These are phyloP conservation scores for Dryobota labecula DNA, from an alignment of 2,888 invertebrate genomes.

Conservation along the genomic window DNA sequence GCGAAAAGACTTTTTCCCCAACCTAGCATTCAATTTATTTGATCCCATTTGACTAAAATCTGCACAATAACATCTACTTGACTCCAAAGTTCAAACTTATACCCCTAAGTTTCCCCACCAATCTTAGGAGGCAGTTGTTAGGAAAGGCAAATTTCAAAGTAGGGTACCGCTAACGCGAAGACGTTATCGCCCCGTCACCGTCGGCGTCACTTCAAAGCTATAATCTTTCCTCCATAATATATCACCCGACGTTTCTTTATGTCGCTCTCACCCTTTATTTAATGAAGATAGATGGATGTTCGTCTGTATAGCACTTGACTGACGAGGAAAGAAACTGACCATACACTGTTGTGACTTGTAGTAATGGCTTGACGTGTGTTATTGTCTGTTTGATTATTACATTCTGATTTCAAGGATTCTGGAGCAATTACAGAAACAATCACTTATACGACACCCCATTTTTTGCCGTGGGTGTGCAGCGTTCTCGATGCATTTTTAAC, in stretches of 20 bases:
- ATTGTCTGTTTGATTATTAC: slow-evolving; percentile 15
- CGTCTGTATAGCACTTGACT: slow-evolving; percentile 48
- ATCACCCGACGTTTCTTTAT: slow-evolving; percentile 62
- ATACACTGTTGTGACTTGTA: slow-evolving; percentile 23
- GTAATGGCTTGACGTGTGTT: slow-evolving; percentile 19
- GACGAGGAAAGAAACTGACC: slow-evolving; percentile 34
- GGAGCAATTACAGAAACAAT: not conserved
- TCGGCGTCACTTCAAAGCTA: slow-evolving; percentile 50
- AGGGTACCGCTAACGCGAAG: slow-evolving; percentile 42
- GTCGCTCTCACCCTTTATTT: slow-evolving; percentile 63
- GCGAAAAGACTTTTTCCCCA: no score
- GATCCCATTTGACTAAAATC: slow-evolving; percentile 31
- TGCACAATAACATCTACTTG: slow-evolving; percentile 36
- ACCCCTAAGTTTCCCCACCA: slow-evolving; percentile 35
- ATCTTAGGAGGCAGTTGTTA: slow-evolving; percentile 54
- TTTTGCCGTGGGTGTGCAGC: no score
- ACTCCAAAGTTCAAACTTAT: slow-evolving; percentile 39
- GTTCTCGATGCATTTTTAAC: no score
- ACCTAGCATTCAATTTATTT: slow-evolving; percentile 11
- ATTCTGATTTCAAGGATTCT: not conserved
- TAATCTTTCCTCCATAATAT: slow-evolving; percentile 63
- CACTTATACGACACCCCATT: no score
- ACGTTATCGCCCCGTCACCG: slow-evolving; percentile 59
- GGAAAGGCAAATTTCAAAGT: slow-evolving; percentile 53
- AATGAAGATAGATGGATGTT: slow-evolving; percentile 62